Evolutionary conservation across 2,113 vertebrate species (phyloP), one percentile per base, ranked within the genome.

Genomic region (Falco punctatus): DNA sequence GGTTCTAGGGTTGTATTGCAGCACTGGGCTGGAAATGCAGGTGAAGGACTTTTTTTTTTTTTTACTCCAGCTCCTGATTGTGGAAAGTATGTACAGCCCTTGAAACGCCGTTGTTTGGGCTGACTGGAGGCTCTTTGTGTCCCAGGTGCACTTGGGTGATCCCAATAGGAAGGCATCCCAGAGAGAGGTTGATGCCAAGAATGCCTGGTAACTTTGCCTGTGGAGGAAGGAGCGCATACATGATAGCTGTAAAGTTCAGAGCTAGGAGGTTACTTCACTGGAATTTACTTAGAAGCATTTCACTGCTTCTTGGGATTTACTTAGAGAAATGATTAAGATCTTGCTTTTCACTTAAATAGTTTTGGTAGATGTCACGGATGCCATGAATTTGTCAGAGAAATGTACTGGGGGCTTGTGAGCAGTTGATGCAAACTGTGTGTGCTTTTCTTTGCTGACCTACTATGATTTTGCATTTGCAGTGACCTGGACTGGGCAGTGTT

Each of bases 401-500:
- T 32, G 40, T 67, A 14, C 28, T 44, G 46, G 21, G 3, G 4
- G 24, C 49, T 84, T 46, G 40, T 80, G 72, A 67, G 69, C 71
- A 35, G 33, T 38, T 67, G 70, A 33, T 80, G 70, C 20, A 46
- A 46, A 62, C 7, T 6, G 5, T 16, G 4, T 23, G 4, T 4
- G 5, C 35, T 87, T 77, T 61, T 49, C 30, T 72, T 15, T 80
- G 48, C 51, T 88, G 49, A 95, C 38, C 18, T 81, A 5, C 74
- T 79, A 0, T 93, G 64, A 21, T 95, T 61, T 93, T 91, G 7
- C 69, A 8, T 94, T 97, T 86, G 49, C 97, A 99, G 99, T 18
- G 99, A 99, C 96, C 97, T 99, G 97, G 99, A 99, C 98, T 99
- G 99, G 99, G 99, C 99, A 1, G 99, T 99, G 93, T 99, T 99